Percentiles rank a stretch among this genome's conserved stretches.
Conservation (phyloP, 2,888 invertebrate species). For the Didymodactylos carnosus region DNA sequence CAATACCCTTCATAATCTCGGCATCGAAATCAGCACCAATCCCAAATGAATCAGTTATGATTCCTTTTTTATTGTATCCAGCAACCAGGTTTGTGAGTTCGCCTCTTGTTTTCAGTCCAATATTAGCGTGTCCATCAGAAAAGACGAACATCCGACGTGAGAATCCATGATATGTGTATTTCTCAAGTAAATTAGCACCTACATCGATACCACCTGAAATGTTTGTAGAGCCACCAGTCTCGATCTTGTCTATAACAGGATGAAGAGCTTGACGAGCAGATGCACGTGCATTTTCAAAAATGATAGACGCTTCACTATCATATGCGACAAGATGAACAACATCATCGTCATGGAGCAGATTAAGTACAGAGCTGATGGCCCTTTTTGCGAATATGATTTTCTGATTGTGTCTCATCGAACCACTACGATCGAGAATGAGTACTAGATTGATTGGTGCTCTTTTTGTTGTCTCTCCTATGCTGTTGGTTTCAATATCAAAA, state of each 20-base stretch:
- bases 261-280: background rate
- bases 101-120: background rate
- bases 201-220: background rate
- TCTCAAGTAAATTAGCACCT: background rate
- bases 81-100: background rate
- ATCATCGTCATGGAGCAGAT: background rate
- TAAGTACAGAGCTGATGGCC: background rate
- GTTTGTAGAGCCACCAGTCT: background rate
- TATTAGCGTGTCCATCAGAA: background rate
- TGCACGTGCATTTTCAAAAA: background rate
- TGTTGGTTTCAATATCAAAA: background rate
- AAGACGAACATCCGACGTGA: background rate
- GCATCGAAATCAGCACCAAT: background rate
- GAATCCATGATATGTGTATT: background rate
- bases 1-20: background rate
- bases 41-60: background rate
- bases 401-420: background rate
- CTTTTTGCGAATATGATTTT: background rate
- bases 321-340: background rate
- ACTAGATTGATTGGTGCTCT: background rate
- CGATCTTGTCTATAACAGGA: background rate
- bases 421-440: background rate
- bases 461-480: background rate
- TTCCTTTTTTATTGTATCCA: background rate
- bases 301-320: background rate